Base-by-base conservation (phyloP, 2,113 vertebrate genomes). In the Lepus americanus region DNA sequence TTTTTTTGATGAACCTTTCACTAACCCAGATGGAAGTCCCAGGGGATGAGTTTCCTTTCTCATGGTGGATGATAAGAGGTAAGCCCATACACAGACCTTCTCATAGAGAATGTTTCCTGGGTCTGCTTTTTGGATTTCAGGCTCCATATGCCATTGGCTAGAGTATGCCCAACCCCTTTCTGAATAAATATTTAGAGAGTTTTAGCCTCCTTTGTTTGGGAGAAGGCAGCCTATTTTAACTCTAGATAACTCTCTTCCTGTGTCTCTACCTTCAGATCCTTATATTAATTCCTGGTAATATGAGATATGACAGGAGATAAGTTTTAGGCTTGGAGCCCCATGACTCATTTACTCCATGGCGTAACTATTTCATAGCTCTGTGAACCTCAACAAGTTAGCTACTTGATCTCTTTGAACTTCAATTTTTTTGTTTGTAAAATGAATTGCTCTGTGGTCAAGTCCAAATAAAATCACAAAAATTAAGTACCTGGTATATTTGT, bases 31-130 rank as follows among this genome's bases (percentile, higher is more conserved):
- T 80, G 76, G 33, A 67, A 16, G 9, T 16, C n/a, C 64, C 67
- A 81, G 51, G 25, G 33, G 10, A 39, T 39, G 5, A 87, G 36
- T 74, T 78, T 66, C 55, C 92, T 87, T 90, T 29, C 73, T 86
- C 55, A 61, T 51, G 22, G 25, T 88, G 53, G n/a, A 2, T 59
- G 39, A 14, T 23, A 20, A 14, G 66, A 7, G 29, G 13, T 49
- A 25, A 69, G 27, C 64, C 36, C 29, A 36, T n/a, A 11, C 5
- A 14, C 22, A 73, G 25, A 27, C 73, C 53, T 86, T 95, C 64
- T 69, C 27, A 80, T 82, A 85, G 49, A 73, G 63, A 92, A 90
- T 78, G 20, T 64, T 94, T 95, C 83, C 64, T 63, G 89, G 3
- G 55, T 85, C 55, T 59, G 7, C 64, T 84, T 76, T 92, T 79